Evolutionary conservation across 2,113 vertebrate species (phyloP).

Genomic region (Tylochromis polylepis): DNA sequence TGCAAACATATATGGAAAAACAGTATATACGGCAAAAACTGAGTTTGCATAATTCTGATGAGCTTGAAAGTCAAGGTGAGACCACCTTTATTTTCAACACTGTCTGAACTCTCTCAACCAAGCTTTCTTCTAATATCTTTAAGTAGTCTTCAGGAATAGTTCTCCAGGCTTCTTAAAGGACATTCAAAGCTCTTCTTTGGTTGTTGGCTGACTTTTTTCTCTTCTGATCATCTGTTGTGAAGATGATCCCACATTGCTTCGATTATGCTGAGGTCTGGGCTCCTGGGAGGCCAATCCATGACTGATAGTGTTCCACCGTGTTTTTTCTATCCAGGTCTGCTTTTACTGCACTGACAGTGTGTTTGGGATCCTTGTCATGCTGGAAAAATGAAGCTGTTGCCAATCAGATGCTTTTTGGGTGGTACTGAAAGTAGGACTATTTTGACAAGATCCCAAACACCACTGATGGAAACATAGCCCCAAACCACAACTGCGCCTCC

Average conservation of each 20-base stretch:
- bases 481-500: neutral
- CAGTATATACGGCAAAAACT: neutral
- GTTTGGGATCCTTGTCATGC: neutral
- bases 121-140: neutral
- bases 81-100: neutral
- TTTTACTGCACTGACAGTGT: neutral
- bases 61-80: neutral
- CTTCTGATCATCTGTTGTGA: neutral
- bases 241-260: neutral
- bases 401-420: no score
- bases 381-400: no score
- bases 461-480: neutral
- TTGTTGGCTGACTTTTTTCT: neutral
- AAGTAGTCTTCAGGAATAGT: neutral
- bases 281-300: neutral
- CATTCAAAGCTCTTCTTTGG: neutral
- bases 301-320: neutral
- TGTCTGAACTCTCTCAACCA: neutral
- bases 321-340: neutral
- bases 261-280: neutral
- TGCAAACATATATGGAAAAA: neutral
- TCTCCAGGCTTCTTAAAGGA: neutral
- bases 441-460: neutral
- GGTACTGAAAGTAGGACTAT: no score
- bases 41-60: neutral